Conservation (phyloP, 2,888 invertebrate genomes). For the Belgica antarctica region DNA sequence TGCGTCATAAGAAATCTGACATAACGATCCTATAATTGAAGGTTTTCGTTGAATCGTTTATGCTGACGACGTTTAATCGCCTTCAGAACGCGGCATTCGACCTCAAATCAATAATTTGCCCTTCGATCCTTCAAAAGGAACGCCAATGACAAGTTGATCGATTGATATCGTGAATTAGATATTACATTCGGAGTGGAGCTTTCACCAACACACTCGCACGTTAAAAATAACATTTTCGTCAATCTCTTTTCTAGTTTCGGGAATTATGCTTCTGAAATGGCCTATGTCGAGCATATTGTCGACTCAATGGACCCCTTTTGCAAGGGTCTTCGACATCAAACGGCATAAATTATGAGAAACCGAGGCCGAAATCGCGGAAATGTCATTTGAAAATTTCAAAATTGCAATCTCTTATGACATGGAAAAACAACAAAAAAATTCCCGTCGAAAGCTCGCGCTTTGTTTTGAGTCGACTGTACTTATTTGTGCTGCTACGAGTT, state of each 20-base stretch:
- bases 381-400: neutral
- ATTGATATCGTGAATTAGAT: conserved; percentile 14
- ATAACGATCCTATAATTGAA: neutral
- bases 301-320: neutral
- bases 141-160: neutral
- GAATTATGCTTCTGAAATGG: neutral
- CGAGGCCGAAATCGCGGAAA: too few relatives aligned
- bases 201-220: conserved; percentile 33
- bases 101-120: neutral
- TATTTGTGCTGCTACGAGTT: conserved; percentile 32
- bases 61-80: too few relatives aligned
- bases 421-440: conserved; percentile 40
- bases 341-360: neutral
- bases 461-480: conserved; percentile 41
- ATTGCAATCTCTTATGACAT: conserved; percentile 25
- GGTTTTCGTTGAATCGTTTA: too few relatives aligned
- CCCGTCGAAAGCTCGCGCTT: conserved; percentile 39
- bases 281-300: neutral
- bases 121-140: neutral
- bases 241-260: conserved; percentile 11
- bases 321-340: neutral
- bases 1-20: too few relatives aligned
- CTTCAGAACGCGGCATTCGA: neutral
- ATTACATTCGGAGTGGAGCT: conserved; percentile 20
- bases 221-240: conserved; percentile 40